These are phyloP conservation scores for Eucidaris tribuloides DNA, from an alignment of 35 echinoderm and acorn worm species.

Conservation along the genomic window DNA sequence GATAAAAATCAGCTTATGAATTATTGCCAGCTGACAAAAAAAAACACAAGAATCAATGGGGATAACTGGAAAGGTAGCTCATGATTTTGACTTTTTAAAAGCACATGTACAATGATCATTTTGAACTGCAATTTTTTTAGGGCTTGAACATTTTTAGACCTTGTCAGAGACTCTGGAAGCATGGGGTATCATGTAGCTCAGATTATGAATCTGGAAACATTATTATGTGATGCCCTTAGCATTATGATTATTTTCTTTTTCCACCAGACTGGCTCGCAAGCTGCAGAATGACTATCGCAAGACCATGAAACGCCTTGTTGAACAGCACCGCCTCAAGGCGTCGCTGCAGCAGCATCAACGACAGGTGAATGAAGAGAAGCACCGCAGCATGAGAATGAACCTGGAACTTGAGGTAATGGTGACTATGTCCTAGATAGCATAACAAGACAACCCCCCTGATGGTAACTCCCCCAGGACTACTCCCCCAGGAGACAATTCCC, in stretches of 20 bases:
- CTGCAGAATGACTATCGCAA: neutral
- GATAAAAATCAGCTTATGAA: no score
- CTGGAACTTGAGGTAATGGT: slow-evolving; percentile 37
- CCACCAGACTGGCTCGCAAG: neutral
- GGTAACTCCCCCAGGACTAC: no score
- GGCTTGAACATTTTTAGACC: neutral
- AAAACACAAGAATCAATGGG: no score
- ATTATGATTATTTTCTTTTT: neutral
- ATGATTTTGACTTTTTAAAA: neutral
- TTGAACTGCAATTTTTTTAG: neutral
- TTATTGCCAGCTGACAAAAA: no score
- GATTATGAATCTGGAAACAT: neutral
- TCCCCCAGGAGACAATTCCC: no score
- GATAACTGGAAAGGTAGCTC: no score
- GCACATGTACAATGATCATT: neutral
- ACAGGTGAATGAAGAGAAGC: slow-evolving; percentile 12
- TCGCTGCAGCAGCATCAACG: neutral
- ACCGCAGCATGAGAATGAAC: neutral
- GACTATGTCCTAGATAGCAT: no score
- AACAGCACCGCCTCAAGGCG: neutral
- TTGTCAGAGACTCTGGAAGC: neutral
- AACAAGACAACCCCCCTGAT: no score
- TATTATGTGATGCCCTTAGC: neutral
- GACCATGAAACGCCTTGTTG: neutral
- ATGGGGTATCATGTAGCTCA: neutral